Conservation (phyloP, 2,113 vertebrate species). For the Xiphophorus hellerii region DNA sequence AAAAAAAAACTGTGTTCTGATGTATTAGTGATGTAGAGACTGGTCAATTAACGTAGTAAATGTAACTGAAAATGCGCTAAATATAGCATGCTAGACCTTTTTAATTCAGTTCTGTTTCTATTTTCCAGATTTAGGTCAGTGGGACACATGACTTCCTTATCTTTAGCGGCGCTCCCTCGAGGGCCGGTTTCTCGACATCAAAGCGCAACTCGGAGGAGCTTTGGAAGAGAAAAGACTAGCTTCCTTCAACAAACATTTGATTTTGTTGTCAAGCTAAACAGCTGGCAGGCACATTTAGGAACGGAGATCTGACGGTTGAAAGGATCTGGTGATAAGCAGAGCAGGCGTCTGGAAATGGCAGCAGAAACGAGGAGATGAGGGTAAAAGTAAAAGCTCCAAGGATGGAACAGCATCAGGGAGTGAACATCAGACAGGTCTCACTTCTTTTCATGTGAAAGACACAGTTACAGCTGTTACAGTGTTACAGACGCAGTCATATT, state of each 20-base stretch:
- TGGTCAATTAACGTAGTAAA: slow-evolving; percentile 49
- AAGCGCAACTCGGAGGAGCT: slow-evolving; percentile 34
- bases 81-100: slow-evolving; percentile 40
- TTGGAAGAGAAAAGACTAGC: slow-evolving; percentile 30
- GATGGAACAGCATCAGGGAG: neutral
- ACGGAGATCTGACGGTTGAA: neutral
- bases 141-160: slow-evolving; percentile 58
- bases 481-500: too few relatives aligned
- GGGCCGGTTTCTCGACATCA: slow-evolving; percentile 55
- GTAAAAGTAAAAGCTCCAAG: neutral
- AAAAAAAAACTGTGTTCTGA: slow-evolving; percentile 21
- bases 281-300: slow-evolving; percentile 15
- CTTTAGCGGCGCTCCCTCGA: slow-evolving; percentile 37
- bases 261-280: slow-evolving; percentile 17
- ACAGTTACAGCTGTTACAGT: too few relatives aligned
- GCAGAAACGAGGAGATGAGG: neutral
- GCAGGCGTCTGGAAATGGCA: neutral
- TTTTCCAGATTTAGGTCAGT: slow-evolving; percentile 67
- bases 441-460: neutral
- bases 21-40: slow-evolving; percentile 18
- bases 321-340: neutral
- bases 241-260: slow-evolving; percentile 35
- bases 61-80: slow-evolving; percentile 42
- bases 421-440: neutral
- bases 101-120: neutral